Base-by-base conservation (phyloP, 1,140 invertebrate species). In the Trachelipus rathkii region DNA sequence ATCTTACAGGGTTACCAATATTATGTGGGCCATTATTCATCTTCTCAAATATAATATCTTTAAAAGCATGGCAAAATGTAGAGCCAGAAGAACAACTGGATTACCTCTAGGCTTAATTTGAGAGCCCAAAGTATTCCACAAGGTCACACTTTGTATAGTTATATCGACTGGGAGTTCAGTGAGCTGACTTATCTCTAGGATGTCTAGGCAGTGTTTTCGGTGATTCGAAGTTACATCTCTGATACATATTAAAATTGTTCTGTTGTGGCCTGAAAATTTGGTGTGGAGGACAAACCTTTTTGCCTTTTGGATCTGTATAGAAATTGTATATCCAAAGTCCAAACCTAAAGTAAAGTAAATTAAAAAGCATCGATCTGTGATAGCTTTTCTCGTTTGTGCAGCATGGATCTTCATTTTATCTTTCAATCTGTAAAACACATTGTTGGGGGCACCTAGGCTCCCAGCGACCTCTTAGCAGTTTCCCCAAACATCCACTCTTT, bases 361-460 rank as follows among this genome's bases (percentile, higher is more conserved):
- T 85, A 95, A 98, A 86, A 98, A 98, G 85, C 95, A 98, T 96
- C 0, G 89, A 90, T 73, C 91, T 73, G 89, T 90, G 76, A 90
- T 91, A 44, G 90, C 88, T 77, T 92, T 90, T 84, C 94, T 91
- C 15, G 93, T 91, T 83, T 94, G 93, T 21, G 93, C 93, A 78
- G 92, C 91, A 85, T 98, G 96, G 82, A 98, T 98, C 85, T 95
- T 92, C 95, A 98, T 98, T 87, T 98, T 98, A 84, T 98, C 96
- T 85, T 98, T 95, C 33, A 93, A 92, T 87, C 98, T 98, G 86
- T 93, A 97, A 86, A 96, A 98, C 2, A 96, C 89, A 72, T 91
- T 89, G 72, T 91, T 89, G 1, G 88, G 87, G 1, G 91, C 90
- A 33, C 93, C 93, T 74, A 95, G 86, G 77, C 90, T 88, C 77